Percentiles rank a stretch among this genome's conserved stretches.
Conservation (phyloP, 2,888 invertebrate species). For the Acanthosepion esculentum region DNA sequence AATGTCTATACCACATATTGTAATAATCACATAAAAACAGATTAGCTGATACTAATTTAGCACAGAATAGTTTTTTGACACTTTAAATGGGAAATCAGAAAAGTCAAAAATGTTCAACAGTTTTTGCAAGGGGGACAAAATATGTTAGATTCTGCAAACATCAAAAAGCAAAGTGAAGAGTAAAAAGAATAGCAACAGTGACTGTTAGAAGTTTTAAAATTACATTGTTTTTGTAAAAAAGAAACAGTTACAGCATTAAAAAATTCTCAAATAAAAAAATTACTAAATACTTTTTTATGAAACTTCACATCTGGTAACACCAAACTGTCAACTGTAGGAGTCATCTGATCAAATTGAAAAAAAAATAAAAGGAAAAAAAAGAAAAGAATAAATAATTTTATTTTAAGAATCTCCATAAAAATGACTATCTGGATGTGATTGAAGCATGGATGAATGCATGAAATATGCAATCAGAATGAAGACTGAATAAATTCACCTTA, state of each 20-base stretch:
- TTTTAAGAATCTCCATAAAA: neutral
- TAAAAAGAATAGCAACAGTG: slow-evolving; percentile 15
- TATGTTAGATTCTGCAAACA: neutral
- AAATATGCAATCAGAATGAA: too few species aligned
- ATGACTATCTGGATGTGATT: neutral
- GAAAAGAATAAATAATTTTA: slow-evolving; percentile 15
- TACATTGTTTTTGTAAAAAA: neutral
- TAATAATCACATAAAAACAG: too few species aligned
- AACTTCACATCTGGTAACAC: slow-evolving; percentile 36
- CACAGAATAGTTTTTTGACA: too few species aligned
- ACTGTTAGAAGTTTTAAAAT: neutral
- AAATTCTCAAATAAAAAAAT: slow-evolving; percentile 38
- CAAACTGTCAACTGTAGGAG: slow-evolving; percentile 44
- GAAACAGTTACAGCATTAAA: neutral
- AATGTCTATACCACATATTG: too few species aligned
- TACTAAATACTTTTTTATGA: slow-evolving; percentile 34
- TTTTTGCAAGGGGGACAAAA: neutral
- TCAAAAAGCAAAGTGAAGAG: neutral
- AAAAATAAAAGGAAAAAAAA: neutral
- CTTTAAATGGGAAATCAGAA: neutral
- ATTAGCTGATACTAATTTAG: too few species aligned
- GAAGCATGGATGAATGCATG: neutral
- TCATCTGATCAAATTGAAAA: slow-evolving; percentile 16
- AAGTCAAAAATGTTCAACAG: neutral
- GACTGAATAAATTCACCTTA: too few species aligned